Evolutionary conservation across 2,797 vertebrate genomes (phyloP), one percentile per base, ranked within the genome.

Genomic region (Dendrocincla fuliginosa): DNA sequence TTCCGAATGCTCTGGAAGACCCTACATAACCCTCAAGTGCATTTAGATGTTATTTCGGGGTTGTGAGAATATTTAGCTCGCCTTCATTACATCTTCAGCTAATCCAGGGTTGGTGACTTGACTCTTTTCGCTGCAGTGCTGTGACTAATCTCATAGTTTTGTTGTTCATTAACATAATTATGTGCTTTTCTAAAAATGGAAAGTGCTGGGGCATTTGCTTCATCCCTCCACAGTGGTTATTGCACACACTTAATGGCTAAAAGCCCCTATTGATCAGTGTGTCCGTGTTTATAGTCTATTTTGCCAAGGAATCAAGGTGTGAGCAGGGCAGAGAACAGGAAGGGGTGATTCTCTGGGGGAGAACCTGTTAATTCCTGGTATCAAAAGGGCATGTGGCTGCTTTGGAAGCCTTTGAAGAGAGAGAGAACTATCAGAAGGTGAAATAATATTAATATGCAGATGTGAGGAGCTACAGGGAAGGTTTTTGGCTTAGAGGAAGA

Each of bases 321-420:
- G 55, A 84, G 39, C 81, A 42, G 35, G 74, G 81, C 60, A 77
- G 64, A 56, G 46, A 24, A 69, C 16, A 16, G 32, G 78, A 75
- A 91, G 73, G 35, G 41, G 46, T 15, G 42, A 16, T 9, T 49
- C 44, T 75, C 20, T 53, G 46, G 61, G 24, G 41, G 59, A 85
- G 52, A 77, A 71, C 42, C 49, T 87, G 53, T 80, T 63, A 42
- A 20, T 85, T 92, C 95, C 64, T 91, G 37, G 53, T 83, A 68
- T 80, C 76, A 22, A 13, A 75, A 74, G 37, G 61, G 76, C 83
- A 68, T 44, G 78, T 27, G 37, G 65, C 69, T 86, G 33, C 76
- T 83, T 77, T 86, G 69, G 44, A 79, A 61, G 46, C 56, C 79
- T 95, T 91, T 84, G 85, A 88, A 86, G 76, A 28, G 7, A 17